These are phyloP conservation scores for Meganola albula DNA, from an alignment of 2,888 invertebrate genomes.

Conservation along the genomic window DNA sequence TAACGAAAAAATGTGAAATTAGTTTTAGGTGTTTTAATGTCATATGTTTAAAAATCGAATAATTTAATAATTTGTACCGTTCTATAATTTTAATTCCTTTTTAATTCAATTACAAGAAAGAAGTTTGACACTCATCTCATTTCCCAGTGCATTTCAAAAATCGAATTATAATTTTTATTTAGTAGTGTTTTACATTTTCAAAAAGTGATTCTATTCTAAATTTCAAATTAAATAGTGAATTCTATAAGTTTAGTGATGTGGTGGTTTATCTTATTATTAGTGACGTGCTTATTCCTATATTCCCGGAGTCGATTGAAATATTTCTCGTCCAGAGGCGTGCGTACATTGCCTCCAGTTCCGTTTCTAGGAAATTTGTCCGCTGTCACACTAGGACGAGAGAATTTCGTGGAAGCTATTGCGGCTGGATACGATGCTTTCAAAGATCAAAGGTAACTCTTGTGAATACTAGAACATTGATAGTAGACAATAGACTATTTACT, in stretches of 20 bases:
- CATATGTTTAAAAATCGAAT: background rate
- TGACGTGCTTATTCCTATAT: slow-evolving; percentile 39
- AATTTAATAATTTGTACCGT: background rate
- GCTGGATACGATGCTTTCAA: slow-evolving; percentile 48
- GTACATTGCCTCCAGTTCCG: slow-evolving; percentile 43
- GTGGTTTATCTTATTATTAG: slow-evolving; percentile 38
- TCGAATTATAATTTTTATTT: background rate
- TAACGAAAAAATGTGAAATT: no score
- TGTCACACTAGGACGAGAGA: slow-evolving; percentile 48
- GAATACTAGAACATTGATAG: background rate
- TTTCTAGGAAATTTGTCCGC: slow-evolving; percentile 53
- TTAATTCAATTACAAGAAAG: no score
- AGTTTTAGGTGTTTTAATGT: no score
- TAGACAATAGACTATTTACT: no score
- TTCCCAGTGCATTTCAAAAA: no score
- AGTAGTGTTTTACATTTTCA: no score
- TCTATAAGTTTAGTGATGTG: slow-evolving; percentile 31
- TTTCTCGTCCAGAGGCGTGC: slow-evolving; percentile 45
- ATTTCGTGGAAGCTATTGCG: slow-evolving; percentile 51
- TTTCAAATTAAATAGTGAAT: no score
- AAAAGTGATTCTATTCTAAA: no score
- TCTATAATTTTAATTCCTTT: no score
- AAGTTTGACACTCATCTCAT: no score
- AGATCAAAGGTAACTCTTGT: slow-evolving; percentile 41
- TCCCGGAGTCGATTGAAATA: slow-evolving; percentile 41